Evolutionary conservation across 2,888 invertebrate species (phyloP).

Genomic region (Drosophila stalkeri): DNA sequence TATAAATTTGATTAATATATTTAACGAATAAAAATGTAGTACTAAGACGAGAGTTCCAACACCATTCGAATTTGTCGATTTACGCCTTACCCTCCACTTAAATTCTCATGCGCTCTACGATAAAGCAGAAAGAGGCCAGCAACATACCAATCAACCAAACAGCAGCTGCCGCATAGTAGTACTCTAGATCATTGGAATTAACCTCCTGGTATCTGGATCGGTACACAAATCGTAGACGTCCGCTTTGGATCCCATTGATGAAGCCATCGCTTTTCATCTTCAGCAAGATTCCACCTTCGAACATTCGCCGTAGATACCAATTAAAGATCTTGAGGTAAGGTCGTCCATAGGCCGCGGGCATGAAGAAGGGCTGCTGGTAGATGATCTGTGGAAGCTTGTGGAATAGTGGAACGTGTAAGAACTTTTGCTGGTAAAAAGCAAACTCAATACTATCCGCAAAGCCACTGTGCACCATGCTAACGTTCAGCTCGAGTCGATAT

Average conservation of each 20-base stretch:
- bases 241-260: conserved; percentile 62
- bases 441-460: conserved; percentile 66
- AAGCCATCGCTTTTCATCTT: conserved; percentile 65
- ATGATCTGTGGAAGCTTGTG: conserved; percentile 53
- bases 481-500: conserved; percentile 50
- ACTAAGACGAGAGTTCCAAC: background rate
- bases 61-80: too few species aligned
- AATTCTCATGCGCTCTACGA: conserved; percentile 31
- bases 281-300: conserved; percentile 63
- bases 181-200: conserved; percentile 60
- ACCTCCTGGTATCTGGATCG: conserved; percentile 47
- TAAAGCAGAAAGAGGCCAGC: conserved; percentile 37
- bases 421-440: conserved; percentile 67
- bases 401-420: conserved; percentile 60
- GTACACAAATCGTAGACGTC: conserved; percentile 51
- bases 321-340: conserved; percentile 68
- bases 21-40: too few species aligned
- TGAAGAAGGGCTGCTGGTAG: conserved; percentile 62
- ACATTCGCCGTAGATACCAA: conserved; percentile 54
- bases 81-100: background rate
- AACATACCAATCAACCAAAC: conserved; percentile 47
- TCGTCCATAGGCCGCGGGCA: conserved; percentile 63
- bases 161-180: conserved; percentile 52
- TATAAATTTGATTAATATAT: too few species aligned
- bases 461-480: conserved; percentile 54